Base-by-base conservation (phyloP, 1,140 invertebrate species). In the Scaptomyza hsui region DNA sequence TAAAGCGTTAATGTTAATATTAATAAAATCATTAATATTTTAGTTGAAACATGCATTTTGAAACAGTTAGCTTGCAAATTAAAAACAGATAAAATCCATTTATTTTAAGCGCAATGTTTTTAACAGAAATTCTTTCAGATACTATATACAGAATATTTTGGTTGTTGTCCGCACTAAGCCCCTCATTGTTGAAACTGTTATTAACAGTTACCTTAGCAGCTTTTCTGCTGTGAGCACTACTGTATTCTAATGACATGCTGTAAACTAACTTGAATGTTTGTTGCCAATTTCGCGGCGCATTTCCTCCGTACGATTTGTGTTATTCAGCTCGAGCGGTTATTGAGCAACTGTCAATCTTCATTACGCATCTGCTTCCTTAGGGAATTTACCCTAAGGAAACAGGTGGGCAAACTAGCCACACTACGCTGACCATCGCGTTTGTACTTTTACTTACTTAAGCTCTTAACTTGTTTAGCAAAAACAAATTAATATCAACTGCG, bases 201-300 rank as follows among this genome's bases (percentile, higher is more conserved):
- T 26, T 47, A 72, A 53, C 41, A 70, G n/a, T 15, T 35, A n/a
- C n/a, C n/a, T n/a, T n/a, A n/a, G n/a, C n/a, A n/a, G n/a, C n/a
- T n/a, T n/a, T n/a, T n/a, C n/a, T n/a, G n/a, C n/a, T n/a, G n/a
- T n/a, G n/a, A n/a, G n/a, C n/a, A n/a, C n/a, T n/a, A n/a, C n/a
- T n/a, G n/a, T n/a, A n/a, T n/a, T n/a, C n/a, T n/a, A n/a, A n/a
- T n/a, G n/a, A n/a, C n/a, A n/a, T 1, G 3, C 9, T 13, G 10
- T 47, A 15, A 9, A 92, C 92, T 92, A 81, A 93, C 92, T 92
- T 90, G 92, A 86, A 78, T 93, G 91, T 60, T 92, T 90, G 37
- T 91, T 90, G 53, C 92, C 92, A 71, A 93, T 91, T 81, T 91
- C 91, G 49, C 75, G 93, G 32, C 74, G 76, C 67, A 93, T 81